These are phyloP conservation scores for Nemapogon koenigi DNA, from an alignment of 2,888 invertebrate species.

Conservation along the genomic window DNA sequence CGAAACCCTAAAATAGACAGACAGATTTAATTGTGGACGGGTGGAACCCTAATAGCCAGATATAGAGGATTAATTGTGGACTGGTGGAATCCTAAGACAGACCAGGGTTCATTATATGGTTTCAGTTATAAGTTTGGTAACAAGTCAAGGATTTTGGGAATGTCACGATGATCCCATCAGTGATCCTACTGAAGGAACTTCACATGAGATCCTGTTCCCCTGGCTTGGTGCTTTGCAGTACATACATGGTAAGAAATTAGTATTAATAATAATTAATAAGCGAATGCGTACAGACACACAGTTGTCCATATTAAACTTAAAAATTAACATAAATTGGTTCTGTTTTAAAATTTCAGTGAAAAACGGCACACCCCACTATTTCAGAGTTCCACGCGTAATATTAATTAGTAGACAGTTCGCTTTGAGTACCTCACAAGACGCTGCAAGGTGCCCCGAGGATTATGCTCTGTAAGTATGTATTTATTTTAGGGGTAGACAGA, in stretches of 20 bases:
- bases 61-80: too few relatives aligned
- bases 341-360: slow-evolving; percentile 36
- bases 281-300: too few relatives aligned
- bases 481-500: too few relatives aligned
- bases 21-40: too few relatives aligned
- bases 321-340: too few relatives aligned
- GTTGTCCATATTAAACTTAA: too few relatives aligned
- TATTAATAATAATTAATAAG: too few relatives aligned
- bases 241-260: slow-evolving; percentile 41
- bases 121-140: slow-evolving; percentile 11
- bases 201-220: slow-evolving; percentile 34
- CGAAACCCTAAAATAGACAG: too few relatives aligned
- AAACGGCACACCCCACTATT: slow-evolving; percentile 47
- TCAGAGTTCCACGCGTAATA: slow-evolving; percentile 41
- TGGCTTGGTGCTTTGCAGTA: slow-evolving; percentile 50
- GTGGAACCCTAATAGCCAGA: slow-evolving; percentile 5
- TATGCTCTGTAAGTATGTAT: slow-evolving; percentile 38
- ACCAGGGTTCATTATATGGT: too few relatives aligned
- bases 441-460: slow-evolving; percentile 37
- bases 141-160: slow-evolving; percentile 31
- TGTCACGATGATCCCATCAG: slow-evolving; percentile 41
- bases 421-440: slow-evolving; percentile 38
- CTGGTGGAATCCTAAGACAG: too few relatives aligned
- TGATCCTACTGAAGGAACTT: slow-evolving; percentile 33
- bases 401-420: slow-evolving; percentile 42